Evolutionary conservation across 2,888 invertebrate species (phyloP), one percentile per base, ranked within the genome.

Genomic region (Cenopis cana): DNA sequence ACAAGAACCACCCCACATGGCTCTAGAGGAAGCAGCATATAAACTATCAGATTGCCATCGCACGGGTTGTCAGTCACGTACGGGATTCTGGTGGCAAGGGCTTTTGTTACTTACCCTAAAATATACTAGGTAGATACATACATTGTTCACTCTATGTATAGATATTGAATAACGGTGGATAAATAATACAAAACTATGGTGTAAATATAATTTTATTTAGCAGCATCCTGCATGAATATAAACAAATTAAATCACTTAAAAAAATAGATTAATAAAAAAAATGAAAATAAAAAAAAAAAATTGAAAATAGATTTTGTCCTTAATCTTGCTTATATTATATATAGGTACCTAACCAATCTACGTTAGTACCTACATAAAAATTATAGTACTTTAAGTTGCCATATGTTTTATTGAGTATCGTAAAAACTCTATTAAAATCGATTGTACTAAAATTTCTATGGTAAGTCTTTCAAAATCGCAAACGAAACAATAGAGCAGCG

Each of bases 61-160:
- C 68, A 72, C 73, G 59, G 62, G 69, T 79, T 65, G 85, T 85
- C 82, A 77, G 84, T 80, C 86, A 87, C 86, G 84, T 74, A 74
- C 75, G 54, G 55, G 55, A 59, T 70, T 52, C 65, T 75, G 60
- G 69, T 46, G 59, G 29, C 18, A 57, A 14, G 61, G 20, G 38
- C 38, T 41, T 59, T 70, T 66, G 59, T 65, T 54, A 50, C 65
- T n/a, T n/a, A 12, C 55, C 46, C 65, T 24, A 18, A 38, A 64
- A 54, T 38, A 38, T 54, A 24, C 14, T 50, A n/a, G n/a, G n/a
- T n/a, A n/a, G n/a, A n/a, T n/a, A 24, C 24, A 24, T 24, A 52
- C 20, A 52, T 64, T 64, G 52, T 64, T n/a, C n/a, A n/a, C n/a
- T n/a, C n/a, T 64, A 50, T 52, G 20, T 36, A 9, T 36, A 17